Base-by-base conservation (phyloP, 1,140 invertebrate genomes). In the Triops longicaudatus region DNA sequence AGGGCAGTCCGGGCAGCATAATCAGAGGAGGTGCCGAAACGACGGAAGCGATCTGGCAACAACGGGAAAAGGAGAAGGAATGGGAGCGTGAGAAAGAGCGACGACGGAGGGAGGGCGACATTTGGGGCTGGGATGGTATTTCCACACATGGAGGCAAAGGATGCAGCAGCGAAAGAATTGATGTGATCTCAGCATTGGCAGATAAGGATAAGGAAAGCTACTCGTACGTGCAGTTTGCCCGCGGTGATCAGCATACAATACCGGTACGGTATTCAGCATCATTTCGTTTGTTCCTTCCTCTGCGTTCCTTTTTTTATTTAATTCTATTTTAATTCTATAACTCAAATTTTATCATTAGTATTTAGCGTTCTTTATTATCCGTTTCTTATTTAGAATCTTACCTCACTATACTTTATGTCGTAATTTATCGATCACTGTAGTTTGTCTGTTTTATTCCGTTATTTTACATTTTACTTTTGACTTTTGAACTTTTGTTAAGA, bases 191-290 rank as follows among this genome's bases (percentile, higher is more conserved):
- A 26, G 76, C 71, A 14, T 72, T 41, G 28, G 72, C 72, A 14
- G 76, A 77, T 26, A 37, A 41, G 71, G 76, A 77, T 42, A 77
- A 77, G 76, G 90, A 92, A 80, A 89, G 88, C 80, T 92, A 93
- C 84, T 91, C 92, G 22, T 96, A 96, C 82, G 93, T 96, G 71
- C 93, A 95, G 81, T 88, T 96, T 81, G 91, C 91, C 37, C 84
- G 83, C 77, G 83, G 83, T 79, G 82, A 83, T 77, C 80, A 80
- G 50, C 50, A 63, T 63, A 63, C 50, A 22, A n/a, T 63, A 17
- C 50, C 50, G 50, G 50, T 63, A 63, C n/a, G 14, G 5, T 63
- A 17, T 17, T 22, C 31, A 37, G 7, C 31, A 37, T 2, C 31
- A 7, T 37, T 37, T 37, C 31, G 31, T 4, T 7, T n/a, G n/a